phyloP scores from a whole-genome alignment of 2,113 vertebrate genomes.

The Cervus canadensis region DNA sequence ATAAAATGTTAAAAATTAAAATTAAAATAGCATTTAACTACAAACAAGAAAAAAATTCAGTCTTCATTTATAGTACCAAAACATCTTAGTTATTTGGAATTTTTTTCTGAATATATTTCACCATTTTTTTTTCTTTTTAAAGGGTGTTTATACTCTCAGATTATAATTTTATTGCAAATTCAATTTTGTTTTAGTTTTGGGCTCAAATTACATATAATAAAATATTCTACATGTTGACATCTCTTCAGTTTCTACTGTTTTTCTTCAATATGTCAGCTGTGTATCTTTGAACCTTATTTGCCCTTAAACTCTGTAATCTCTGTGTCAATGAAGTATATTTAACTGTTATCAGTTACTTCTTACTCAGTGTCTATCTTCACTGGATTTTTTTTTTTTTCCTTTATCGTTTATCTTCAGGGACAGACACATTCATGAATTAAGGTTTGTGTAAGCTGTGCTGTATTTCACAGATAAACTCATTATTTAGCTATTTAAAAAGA shows the following conservation, averaged over 20 bases:
- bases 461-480: slow-evolving; percentile 23
- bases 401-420: slow-evolving; percentile 6
- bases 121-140: neutral
- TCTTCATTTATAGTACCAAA: neutral
- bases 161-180: neutral
- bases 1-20: neutral
- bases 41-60: neutral
- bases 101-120: neutral
- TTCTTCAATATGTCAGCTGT: neutral
- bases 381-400: slow-evolving; percentile 1
- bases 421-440: neutral
- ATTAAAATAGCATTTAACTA: neutral
- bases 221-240: neutral
- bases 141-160: neutral
- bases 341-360: slow-evolving; percentile 7
- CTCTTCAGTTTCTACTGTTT: neutral
- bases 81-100: neutral
- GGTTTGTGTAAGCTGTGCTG: neutral
- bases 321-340: slow-evolving; percentile 27
- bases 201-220: neutral
- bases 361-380: neutral
- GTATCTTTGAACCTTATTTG: neutral
- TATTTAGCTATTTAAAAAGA: neutral
- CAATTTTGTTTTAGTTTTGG: neutral
- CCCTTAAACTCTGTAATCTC: neutral